phyloP scores from a whole-genome alignment of 2,797 vertebrate genomes.

The Enteromius viviparus region DNA sequence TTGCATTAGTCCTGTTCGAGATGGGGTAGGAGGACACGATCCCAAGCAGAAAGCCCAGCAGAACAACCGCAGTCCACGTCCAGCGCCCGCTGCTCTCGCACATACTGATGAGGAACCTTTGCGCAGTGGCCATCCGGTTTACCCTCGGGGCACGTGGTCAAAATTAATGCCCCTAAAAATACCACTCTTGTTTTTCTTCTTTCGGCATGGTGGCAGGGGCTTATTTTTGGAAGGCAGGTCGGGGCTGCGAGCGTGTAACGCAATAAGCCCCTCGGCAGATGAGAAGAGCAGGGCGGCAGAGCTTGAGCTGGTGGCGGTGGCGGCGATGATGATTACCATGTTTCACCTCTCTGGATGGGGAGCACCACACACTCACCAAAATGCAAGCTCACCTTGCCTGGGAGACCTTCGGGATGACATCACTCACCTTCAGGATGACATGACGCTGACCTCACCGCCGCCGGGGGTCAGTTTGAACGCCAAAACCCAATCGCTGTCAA shows the following conservation, averaged over 20 bases:
- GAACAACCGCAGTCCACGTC: conserved; percentile 84
- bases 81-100: conserved; percentile 84
- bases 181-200: conserved; percentile 94
- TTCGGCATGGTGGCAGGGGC: conserved; percentile 91
- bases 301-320: conserved; percentile 77
- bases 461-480: conserved; percentile 60
- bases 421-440: conserved; percentile 76
- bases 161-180: conserved; percentile 99
- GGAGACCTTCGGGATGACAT: conserved; percentile 74
- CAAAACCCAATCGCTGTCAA: conserved; percentile 68
- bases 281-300: conserved; percentile 77
- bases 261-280: conserved; percentile 79
- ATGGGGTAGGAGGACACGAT: conserved; percentile 81
- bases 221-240: conserved; percentile 95
- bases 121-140: conserved; percentile 92
- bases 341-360: conserved; percentile 76
- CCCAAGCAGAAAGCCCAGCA: conserved; percentile 86
- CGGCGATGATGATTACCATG: conserved; percentile 87
- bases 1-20: conserved; percentile 83
- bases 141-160: conserved; percentile 95
- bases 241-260: conserved; percentile 90
- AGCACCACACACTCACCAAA: conserved; percentile 67
- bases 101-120: conserved; percentile 94
- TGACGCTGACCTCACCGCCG: conserved; percentile 83
- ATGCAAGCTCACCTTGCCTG: conserved; percentile 65